Evolutionary conservation across 2,888 invertebrate species (phyloP).

Genomic region (Reticulitermes lucifugus): DNA sequence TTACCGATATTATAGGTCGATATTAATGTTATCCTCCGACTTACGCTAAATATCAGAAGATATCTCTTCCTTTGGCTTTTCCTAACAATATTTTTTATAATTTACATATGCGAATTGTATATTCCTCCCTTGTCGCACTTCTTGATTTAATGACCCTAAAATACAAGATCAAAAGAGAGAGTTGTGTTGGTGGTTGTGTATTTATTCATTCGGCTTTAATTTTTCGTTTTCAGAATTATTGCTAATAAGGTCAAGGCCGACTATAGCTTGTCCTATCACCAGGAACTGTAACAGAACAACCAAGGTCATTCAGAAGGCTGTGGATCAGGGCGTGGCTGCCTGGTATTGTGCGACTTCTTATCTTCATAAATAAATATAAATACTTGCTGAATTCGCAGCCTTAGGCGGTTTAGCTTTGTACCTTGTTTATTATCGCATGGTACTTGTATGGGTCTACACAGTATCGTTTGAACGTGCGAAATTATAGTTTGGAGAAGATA

Average conservation of each 20-base stretch:
- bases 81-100: too few relatives aligned
- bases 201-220: too few relatives aligned
- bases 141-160: too few relatives aligned
- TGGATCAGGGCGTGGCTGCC: slow-evolving; percentile 1
- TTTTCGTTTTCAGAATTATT: neutral
- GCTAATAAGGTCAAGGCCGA: slow-evolving; percentile 11
- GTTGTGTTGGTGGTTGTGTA: too few relatives aligned
- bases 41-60: too few relatives aligned
- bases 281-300: neutral
- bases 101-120: too few relatives aligned
- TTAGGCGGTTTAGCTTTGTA: neutral
- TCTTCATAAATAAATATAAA: slow-evolving; percentile 18
- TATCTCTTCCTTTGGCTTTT: too few relatives aligned
- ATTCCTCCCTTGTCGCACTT: too few relatives aligned
- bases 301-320: slow-evolving; percentile 22
- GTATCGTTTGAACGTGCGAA: neutral
- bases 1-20: too few relatives aligned
- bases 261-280: neutral
- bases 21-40: too few relatives aligned
- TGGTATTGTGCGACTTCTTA: slow-evolving; percentile 13
- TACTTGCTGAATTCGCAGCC: neutral
- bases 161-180: too few relatives aligned
- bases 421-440: neutral
- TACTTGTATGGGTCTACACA: neutral
- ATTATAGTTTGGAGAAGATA: neutral